Conservation (phyloP, 1,140 invertebrate genomes). For the Battus philenor region DNA sequence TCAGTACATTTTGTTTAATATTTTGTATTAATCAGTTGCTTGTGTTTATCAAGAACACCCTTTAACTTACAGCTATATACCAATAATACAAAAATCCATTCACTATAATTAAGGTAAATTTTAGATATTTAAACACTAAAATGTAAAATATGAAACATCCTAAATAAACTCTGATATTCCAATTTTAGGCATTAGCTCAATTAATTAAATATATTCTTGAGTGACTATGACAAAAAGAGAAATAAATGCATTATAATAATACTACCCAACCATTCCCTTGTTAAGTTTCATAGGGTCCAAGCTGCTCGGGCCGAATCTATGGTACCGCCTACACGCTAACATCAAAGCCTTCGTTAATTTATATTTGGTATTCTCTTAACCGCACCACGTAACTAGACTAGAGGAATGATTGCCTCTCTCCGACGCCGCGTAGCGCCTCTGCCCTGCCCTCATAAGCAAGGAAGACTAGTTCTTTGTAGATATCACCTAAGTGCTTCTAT, state of each 20-base stretch:
- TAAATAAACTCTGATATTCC: constrained; percentile 76
- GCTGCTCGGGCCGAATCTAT: constrained; percentile 63
- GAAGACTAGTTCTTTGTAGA: constrained; percentile 73
- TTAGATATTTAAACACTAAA: constrained; percentile 75
- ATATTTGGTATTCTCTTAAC: constrained; percentile 74
- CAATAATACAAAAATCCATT: constrained; percentile 75
- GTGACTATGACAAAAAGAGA: constrained; percentile 72
- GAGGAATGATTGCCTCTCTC: constrained; percentile 72
- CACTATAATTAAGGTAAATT: constrained; percentile 75
- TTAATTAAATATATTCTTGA: constrained; percentile 73
- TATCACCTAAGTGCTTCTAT: constrained; percentile 66
- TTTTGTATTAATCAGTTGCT: constrained; percentile 70
- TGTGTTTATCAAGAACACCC: constrained; percentile 70
- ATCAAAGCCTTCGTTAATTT: constrained; percentile 69
- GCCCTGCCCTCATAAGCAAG: constrained; percentile 55
- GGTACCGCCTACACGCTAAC: constrained; percentile 54
- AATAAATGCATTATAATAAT: constrained; percentile 76
- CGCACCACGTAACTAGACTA: constrained; percentile 75
- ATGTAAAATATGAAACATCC: constrained; percentile 75
- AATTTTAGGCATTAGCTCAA: constrained; percentile 74
- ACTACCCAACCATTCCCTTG: constrained; percentile 68
- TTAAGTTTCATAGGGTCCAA: constrained; percentile 59
- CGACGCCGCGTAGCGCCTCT: constrained; percentile 31
- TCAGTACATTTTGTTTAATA: constrained; percentile 69
- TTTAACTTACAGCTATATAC: constrained; percentile 72